Evolutionary conservation across 2,113 vertebrate species (phyloP).

Genomic region (Actenoides lindsayi): DNA sequence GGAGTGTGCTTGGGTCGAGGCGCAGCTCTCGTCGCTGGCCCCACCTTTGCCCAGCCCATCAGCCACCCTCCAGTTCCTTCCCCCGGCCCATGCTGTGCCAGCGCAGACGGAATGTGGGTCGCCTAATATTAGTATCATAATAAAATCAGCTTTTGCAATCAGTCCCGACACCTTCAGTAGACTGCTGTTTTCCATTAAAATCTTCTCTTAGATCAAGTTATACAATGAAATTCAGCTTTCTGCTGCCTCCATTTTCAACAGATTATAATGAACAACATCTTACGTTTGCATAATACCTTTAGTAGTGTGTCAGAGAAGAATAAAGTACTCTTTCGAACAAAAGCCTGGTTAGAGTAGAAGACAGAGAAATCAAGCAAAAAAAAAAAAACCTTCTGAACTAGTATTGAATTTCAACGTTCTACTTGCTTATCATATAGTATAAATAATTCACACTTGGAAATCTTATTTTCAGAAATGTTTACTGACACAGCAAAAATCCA

Average conservation of each 20-base stretch:
- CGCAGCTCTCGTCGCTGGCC: background rate
- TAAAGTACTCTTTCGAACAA: slow-evolving; percentile 23
- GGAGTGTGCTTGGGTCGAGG: too few species aligned
- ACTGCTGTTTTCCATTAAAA: slow-evolving; percentile 43
- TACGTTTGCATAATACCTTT: slow-evolving; percentile 34
- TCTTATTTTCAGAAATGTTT: slow-evolving; percentile 85
- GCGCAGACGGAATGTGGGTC: background rate
- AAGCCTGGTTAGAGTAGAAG: slow-evolving; percentile 7
- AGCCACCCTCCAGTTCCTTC: background rate
- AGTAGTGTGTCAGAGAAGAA: slow-evolving; percentile 45
- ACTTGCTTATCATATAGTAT: slow-evolving; percentile 79
- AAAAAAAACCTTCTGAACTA: slow-evolving; percentile 69
- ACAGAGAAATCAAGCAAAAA: slow-evolving; percentile 74
- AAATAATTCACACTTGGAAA: slow-evolving; percentile 86
- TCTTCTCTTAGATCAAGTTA: slow-evolving; percentile 45
- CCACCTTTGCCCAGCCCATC: background rate
- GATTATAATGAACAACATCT: slow-evolving; percentile 40
- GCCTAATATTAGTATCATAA: background rate
- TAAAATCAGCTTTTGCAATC: slow-evolving; percentile 21
- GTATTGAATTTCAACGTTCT: slow-evolving; percentile 81
- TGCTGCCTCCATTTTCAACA: slow-evolving; percentile 37
- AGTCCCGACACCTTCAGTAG: background rate
- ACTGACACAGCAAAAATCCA: slow-evolving; percentile 80
- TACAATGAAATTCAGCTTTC: slow-evolving; percentile 27
- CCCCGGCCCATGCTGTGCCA: background rate